Evolutionary conservation across 2,888 invertebrate genomes (phyloP).

Genomic region (Thecophora atra): DNA sequence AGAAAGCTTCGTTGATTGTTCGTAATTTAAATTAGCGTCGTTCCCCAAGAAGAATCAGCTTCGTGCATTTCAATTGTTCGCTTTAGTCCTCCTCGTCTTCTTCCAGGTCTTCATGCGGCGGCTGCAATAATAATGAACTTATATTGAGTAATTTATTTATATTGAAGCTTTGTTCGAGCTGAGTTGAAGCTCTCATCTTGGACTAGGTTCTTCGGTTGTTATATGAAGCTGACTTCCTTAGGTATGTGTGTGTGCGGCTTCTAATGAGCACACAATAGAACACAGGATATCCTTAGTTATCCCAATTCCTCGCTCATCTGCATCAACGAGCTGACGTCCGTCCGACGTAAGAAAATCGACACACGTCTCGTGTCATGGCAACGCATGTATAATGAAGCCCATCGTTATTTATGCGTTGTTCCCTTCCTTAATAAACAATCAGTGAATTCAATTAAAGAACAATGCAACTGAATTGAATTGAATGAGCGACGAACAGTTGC

Average conservation of each 20-base stretch:
- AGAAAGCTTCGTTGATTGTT: not conserved
- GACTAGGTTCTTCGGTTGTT: not conserved
- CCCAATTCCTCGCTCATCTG: conserved; percentile 1
- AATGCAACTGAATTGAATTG: too few relatives aligned
- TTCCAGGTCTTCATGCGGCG: not conserved
- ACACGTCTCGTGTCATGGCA: not conserved
- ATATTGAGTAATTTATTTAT: too few relatives aligned
- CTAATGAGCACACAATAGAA: conserved; percentile 29
- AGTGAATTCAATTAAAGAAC: too few relatives aligned
- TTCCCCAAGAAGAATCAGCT: not conserved
- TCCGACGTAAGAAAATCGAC: not conserved
- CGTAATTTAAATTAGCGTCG: not conserved
- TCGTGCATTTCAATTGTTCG: not conserved
- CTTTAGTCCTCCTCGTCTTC: not conserved
- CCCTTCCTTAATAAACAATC: not conserved
- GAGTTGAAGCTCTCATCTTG: not conserved
- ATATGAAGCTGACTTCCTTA: conserved; percentile 5
- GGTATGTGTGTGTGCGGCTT: not conserved
- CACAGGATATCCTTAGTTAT: conserved; percentile 26
- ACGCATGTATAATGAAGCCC: not conserved
- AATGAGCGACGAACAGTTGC: not conserved
- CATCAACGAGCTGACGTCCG: too few relatives aligned
- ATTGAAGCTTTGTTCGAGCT: conserved; percentile 22
- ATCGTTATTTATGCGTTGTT: not conserved
- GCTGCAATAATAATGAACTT: conserved; percentile 7